A percentile compares a stretch with the other conserved stretches of the same genome.
Conservation (phyloP, 35 echinoderm and acorn worm species). For the Anneissia japonica region DNA sequence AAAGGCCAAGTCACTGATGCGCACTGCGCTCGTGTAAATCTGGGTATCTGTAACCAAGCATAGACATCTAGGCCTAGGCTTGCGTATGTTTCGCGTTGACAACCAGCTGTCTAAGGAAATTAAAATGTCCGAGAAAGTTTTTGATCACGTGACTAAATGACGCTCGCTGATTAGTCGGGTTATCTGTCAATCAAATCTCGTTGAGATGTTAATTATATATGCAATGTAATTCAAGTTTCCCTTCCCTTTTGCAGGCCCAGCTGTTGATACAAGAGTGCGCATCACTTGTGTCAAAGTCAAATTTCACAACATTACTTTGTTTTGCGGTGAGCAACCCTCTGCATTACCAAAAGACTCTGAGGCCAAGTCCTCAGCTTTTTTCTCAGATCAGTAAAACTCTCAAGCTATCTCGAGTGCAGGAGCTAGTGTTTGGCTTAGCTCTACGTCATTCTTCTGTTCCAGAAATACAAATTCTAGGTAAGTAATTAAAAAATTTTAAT, state of each 20-base stretch:
- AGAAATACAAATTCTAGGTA: slow-evolving; percentile 72
- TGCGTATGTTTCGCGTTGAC: no score
- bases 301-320: slow-evolving; percentile 83
- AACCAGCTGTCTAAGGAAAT: no score
- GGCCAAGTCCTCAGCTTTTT: slow-evolving; percentile 73
- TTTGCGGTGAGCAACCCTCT: slow-evolving; percentile 90
- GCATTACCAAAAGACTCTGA: slow-evolving; percentile 89
- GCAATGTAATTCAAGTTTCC: not conserved
- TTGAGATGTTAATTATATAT: no score
- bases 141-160: no score
- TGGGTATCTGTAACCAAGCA: no score
- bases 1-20: no score
- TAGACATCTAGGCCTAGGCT: no score
- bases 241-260: slow-evolving; percentile 57
- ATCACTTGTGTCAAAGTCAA: slow-evolving; percentile 73
- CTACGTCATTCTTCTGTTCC: slow-evolving; percentile 66
- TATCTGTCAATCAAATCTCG: no score
- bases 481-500: no score
- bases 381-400: slow-evolving; percentile 82
- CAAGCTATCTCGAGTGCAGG: slow-evolving; percentile 84
- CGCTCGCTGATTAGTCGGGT: no score
- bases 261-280: slow-evolving; percentile 89
- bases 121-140: no score
- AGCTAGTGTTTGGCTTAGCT: slow-evolving; percentile 85
- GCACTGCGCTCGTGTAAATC: no score